Evolutionary conservation across 1,140 invertebrate genomes (phyloP), one percentile per base, ranked within the genome.

Genomic region (Leptinotarsa undecemlineata): DNA sequence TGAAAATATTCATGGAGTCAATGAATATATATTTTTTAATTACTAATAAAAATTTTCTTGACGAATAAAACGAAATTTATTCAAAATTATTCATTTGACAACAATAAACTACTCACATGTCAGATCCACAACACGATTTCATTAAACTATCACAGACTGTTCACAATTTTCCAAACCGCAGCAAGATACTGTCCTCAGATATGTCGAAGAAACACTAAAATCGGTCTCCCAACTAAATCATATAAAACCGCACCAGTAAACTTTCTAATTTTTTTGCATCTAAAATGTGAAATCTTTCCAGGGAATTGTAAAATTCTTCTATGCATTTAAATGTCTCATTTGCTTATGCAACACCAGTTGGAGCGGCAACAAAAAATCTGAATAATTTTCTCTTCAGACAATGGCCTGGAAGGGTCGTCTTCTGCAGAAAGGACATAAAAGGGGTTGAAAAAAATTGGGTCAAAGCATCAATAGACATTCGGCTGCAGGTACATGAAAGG

Each of bases 321-420:
- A 84, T 85, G 84, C 84, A 84, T 84, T 84, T 85, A 85, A 84
- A 85, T 84, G 82, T 76, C 83, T 81, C 79, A 82, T 79, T 84
- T 79, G 77, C 78, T 74, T 77, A 77, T 68, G 71, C 70, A 74
- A 64, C 68, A 64, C 69, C 21, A 23, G 23, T 23, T 71, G 63
- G 61, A 70, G 67, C 74, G 73, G 15, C 72, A 76, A 77, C 74
- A 82, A 80, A 80, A 82, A 82, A 82, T 82, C 72, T 78, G 79
- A 81, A 82, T 81, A 78, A 77, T 76, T 76, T 72, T 33, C 63
- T 17, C 48, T 42, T 61, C 57, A 63, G 26, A 71, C 63, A 64
- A 48, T 71, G 26, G 19, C 26, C 11, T 21, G 61, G 62, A 63
- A 72, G 68, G 72, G 72, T n/a, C 20, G 63, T 26, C 14, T 42